These are phyloP conservation scores for Coregonus ussuriensis DNA, from an alignment of 2,797 vertebrate genomes.

Conservation along the genomic window DNA sequence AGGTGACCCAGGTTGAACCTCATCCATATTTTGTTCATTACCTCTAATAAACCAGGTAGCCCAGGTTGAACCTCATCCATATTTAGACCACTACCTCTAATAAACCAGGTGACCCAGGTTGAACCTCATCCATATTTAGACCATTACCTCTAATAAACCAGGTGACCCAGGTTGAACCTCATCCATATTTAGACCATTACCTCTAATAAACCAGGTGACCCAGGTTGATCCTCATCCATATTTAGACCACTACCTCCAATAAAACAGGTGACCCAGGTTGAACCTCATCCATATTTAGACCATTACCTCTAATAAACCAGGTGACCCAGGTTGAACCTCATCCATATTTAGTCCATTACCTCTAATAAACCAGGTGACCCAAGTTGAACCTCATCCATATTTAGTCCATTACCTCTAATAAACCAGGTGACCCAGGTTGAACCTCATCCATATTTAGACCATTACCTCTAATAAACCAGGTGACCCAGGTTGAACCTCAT, in stretches of 20 bases:
- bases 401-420: constrained; percentile 32
- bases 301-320: constrained; percentile 30
- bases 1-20: constrained; percentile 31
- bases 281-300: constrained; percentile 36
- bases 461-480: constrained; percentile 28
- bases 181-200: constrained; percentile 37
- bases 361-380: constrained; percentile 33
- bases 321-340: constrained; percentile 32
- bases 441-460: constrained; percentile 36
- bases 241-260: constrained; percentile 39
- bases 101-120: constrained; percentile 31
- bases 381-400: constrained; percentile 36
- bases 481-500: constrained; percentile 34
- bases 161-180: constrained; percentile 32
- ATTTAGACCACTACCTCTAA: constrained; percentile 30
- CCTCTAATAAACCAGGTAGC: constrained; percentile 31
- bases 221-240: constrained; percentile 36
- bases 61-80: constrained; percentile 37
- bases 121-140: constrained; percentile 37
- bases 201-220: constrained; percentile 13
- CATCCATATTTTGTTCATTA: constrained; percentile 36
- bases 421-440: constrained; percentile 31
- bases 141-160: constrained; percentile 32
- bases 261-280: constrained; percentile 31
- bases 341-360: constrained; percentile 35